A percentile compares a stretch with the other conserved stretches of the same genome.
phyloP scores from a whole-genome alignment of 1,140 invertebrate genomes.

The Anadara kagoshimensis region DNA sequence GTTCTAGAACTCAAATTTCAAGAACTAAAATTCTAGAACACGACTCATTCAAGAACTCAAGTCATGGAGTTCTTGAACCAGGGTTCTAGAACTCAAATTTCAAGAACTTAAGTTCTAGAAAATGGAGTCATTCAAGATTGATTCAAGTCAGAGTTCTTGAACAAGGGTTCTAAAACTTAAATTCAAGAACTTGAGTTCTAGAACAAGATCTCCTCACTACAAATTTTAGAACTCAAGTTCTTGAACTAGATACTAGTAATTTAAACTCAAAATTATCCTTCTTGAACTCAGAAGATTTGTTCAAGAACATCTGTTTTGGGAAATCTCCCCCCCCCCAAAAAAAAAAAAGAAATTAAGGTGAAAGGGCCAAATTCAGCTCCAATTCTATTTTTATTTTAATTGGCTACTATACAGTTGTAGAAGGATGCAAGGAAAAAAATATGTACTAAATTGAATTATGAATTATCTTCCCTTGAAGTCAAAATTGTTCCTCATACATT shows the following conservation, averaged over 20 bases:
- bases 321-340: background rate
- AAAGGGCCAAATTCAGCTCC: background rate
- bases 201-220: background rate
- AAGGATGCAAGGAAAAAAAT: too few relatives aligned
- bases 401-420: too few relatives aligned
- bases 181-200: too few relatives aligned
- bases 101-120: too few relatives aligned
- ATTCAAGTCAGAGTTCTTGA: slow-evolving; percentile 1
- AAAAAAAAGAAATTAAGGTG: background rate
- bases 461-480: too few relatives aligned
- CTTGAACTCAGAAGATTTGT: too few relatives aligned
- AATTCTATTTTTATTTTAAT: background rate
- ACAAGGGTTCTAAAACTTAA: slow-evolving; percentile 1
- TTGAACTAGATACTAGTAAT: background rate
- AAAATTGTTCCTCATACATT: too few relatives aligned
- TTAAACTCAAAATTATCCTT: too few relatives aligned
- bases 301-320: background rate
- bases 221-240: slow-evolving; percentile 11
- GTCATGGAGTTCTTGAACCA: background rate
- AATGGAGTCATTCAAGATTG: too few relatives aligned
- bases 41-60: too few relatives aligned
- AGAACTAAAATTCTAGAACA: background rate
- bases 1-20: slow-evolving; percentile 3
- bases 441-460: too few relatives aligned
- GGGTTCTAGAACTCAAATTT: background rate